phyloP scores from a whole-genome alignment of 2,113 vertebrate species.

The Brachyhypopomus occidentalis region DNA sequence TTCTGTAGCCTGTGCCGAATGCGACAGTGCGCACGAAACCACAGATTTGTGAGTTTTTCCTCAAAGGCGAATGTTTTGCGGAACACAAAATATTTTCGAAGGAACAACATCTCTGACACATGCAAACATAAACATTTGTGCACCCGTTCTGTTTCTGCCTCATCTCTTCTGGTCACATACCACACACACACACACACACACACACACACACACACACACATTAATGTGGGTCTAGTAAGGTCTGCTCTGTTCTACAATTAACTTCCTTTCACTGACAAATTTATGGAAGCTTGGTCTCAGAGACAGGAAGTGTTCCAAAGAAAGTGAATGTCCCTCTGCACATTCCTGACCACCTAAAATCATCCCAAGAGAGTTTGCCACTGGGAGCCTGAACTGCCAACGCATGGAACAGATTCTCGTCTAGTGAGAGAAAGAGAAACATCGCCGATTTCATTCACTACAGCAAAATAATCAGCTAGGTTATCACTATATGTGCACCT shows the following conservation, averaged over 20 bases:
- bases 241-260: constrained; percentile 75
- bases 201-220: constrained; percentile 26
- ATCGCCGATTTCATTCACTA: background rate
- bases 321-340: constrained; percentile 65
- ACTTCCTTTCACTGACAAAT: constrained; percentile 80
- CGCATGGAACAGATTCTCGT: constrained; percentile 11
- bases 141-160: constrained; percentile 4
- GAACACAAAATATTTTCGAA: constrained; percentile 57
- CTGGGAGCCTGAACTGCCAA: constrained; percentile 30
- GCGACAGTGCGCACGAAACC: constrained; percentile 51
- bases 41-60: constrained; percentile 61
- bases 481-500: too few relatives aligned
- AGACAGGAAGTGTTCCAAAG: constrained; percentile 77
- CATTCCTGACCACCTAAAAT: constrained; percentile 67
- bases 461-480: background rate
- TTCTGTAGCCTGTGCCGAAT: constrained; percentile 47
- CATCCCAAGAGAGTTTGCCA: constrained; percentile 37
- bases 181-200: constrained; percentile 41
- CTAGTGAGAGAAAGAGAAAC: background rate
- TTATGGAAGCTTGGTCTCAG: constrained; percentile 66
- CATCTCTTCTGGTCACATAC: constrained; percentile 12
- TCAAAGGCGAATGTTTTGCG: constrained; percentile 63
- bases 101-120: constrained; percentile 45
- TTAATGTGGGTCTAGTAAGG: constrained; percentile 61
- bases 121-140: constrained; percentile 36